phyloP scores from a whole-genome alignment of 1,140 invertebrate genomes.

The Epicauta chinensis region DNA sequence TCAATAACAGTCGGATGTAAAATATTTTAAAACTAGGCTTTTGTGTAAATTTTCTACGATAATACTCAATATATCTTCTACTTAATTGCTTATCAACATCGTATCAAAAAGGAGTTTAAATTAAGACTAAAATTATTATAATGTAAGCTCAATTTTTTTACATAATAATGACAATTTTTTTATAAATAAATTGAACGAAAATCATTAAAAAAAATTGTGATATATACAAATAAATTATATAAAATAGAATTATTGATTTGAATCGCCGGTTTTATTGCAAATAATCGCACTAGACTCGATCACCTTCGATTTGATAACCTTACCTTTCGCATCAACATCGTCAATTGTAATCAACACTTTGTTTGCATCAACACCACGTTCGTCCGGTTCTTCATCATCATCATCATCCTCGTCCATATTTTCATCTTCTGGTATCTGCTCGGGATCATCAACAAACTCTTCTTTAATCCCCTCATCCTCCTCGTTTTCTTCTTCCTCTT shows the following conservation, averaged over 20 bases:
- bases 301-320: conserved; percentile 45
- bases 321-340: conserved; percentile 48
- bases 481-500: background rate
- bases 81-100: conserved; percentile 1
- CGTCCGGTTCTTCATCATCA: background rate
- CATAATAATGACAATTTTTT: background rate
- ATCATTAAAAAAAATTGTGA: conserved; percentile 21
- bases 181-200: no score
- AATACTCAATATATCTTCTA: conserved; percentile 17
- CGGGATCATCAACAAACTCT: background rate
- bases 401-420: background rate
- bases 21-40: conserved; percentile 17
- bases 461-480: conserved; percentile 3
- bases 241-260: background rate
- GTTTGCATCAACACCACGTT: background rate
- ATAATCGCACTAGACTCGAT: conserved; percentile 38
- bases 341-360: conserved; percentile 45
- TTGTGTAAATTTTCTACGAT: background rate
- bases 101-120: background rate
- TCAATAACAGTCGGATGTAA: conserved; percentile 37
- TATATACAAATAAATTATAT: conserved; percentile 19
- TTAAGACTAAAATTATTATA: conserved; percentile 27
- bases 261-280: background rate
- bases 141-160: conserved; percentile 29
- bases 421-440: no score